Base-by-base conservation (phyloP, 2,113 vertebrate species). In the Sinocyclocheilus grahami region DNA sequence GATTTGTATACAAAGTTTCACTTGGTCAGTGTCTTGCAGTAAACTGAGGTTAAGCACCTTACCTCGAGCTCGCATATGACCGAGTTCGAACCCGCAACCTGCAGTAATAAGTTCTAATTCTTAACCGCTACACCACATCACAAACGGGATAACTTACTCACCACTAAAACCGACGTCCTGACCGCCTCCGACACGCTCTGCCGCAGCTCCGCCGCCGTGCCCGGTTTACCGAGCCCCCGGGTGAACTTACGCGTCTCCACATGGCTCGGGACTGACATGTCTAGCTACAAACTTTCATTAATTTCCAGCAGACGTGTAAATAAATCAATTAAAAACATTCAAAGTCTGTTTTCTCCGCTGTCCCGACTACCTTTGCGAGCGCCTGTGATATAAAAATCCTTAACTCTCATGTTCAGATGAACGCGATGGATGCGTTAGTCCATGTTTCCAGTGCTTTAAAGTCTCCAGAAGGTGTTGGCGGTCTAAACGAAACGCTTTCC, bases 181-280 rank as follows among this genome's bases (percentile, higher is more conserved):
- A 99, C 97, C 90, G 96, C 97, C 94, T 99, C 97, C 0, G 97
- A 99, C 62, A 98, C 97, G 90, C 97, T 99, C 92, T 99, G 97
- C 93, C 97, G 93, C 91, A 99, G 95, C 90, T 98, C 97, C 4
- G 97, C 97, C 85, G 97, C 97, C 16, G 97, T 99, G 88, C 97
- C 97, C 3, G 97, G 97, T 92, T 98, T 98, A 85, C 97, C 96
- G 89, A 99, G 92, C 87, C 96, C 96, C 86, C 97, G 93, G 67
- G 97, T 99, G 92, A 99, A 99, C 92, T 94, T 98, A 92, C 98
- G 96, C 89, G 97, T 98, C 95, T 99, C 98, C 87, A 96, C 91
- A 0, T 94, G 93, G 48, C 78, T 79, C n/a, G 92, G 83, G 62
- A 91, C 89, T 27, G 93, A 83, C 95, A 95, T 95, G 16, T 85